phyloP scores from a whole-genome alignment of 1,140 invertebrate genomes.

The Drosophila littoralis region DNA sequence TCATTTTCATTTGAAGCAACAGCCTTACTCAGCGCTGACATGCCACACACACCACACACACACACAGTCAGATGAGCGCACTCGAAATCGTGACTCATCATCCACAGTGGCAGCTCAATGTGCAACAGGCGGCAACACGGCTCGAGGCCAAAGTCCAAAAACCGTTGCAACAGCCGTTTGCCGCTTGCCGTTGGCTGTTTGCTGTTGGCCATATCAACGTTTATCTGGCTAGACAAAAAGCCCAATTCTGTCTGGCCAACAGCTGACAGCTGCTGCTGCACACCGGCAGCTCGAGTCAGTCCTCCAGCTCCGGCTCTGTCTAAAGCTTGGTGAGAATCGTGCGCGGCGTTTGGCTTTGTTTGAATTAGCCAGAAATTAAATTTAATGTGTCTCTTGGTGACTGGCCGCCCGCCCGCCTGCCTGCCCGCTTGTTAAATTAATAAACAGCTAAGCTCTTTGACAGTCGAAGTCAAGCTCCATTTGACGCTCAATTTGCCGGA shows the following conservation, averaged over 20 bases:
- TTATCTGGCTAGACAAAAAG: constrained; percentile 72
- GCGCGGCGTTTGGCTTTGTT: constrained; percentile 30
- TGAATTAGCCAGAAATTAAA: constrained; percentile 64
- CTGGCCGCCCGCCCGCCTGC: background rate
- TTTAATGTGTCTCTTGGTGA: constrained; percentile 53
- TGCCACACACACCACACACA: constrained; percentile 16
- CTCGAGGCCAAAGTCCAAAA: constrained; percentile 72
- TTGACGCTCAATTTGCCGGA: constrained; percentile 59
- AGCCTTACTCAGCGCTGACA: constrained; percentile 33
- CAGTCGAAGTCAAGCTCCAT: constrained; percentile 66
- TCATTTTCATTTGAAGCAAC: constrained; percentile 33
- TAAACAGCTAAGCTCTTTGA: constrained; percentile 66
- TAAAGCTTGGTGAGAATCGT: constrained; percentile 11
- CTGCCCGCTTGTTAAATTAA: constrained; percentile 72
- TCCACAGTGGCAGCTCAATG: constrained; percentile 37
- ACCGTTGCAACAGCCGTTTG: constrained; percentile 67
- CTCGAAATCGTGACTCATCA: constrained; percentile 55
- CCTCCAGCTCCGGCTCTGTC: constrained; percentile 1
- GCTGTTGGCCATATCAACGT: constrained; percentile 48
- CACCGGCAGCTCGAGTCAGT: constrained; percentile 16
- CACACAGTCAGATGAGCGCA: constrained; percentile 4
- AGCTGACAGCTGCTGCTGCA: constrained; percentile 69
- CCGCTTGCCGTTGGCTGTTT: constrained; percentile 20
- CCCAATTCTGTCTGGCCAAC: constrained; percentile 72
- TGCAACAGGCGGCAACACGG: constrained; percentile 47